phyloP scores from a whole-genome alignment of 2,888 invertebrate genomes.

The Mesoligia furuncula region DNA sequence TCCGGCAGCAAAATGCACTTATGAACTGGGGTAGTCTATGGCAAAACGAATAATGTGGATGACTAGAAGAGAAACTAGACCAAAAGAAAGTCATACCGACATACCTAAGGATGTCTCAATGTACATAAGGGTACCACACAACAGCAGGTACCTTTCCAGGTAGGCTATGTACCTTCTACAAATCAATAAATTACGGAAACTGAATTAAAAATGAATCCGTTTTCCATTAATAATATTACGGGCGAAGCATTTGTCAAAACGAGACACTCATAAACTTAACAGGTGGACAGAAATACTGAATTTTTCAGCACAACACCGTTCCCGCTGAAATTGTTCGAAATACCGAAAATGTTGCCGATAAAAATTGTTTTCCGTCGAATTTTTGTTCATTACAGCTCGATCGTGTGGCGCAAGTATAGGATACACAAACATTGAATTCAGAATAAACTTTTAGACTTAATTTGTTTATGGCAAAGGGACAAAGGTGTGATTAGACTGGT shows the following conservation, averaged over 20 bases:
- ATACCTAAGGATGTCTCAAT: neutral
- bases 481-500: neutral
- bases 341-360: conserved; percentile 66
- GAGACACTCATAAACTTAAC: conserved; percentile 60
- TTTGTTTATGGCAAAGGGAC: no score
- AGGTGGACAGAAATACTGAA: conserved; percentile 59
- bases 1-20: neutral
- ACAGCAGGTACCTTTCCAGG: neutral
- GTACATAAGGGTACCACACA: neutral
- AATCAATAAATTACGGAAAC: conserved; percentile 7
- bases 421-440: neutral
- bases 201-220: conserved; percentile 44
- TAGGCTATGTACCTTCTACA: no score
- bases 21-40: no score
- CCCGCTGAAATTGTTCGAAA: conserved; percentile 57
- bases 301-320: conserved; percentile 52
- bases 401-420: conserved; percentile 53
- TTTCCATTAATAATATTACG: conserved; percentile 54
- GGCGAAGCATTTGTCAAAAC: conserved; percentile 47
- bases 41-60: neutral
- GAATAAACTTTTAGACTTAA: accelerated
- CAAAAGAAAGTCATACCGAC: neutral
- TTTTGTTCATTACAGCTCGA: conserved; percentile 67
- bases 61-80: neutral
- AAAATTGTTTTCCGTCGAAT: conserved; percentile 66